A percentile compares a stretch with the other conserved stretches of the same genome.
These are phyloP conservation scores for Tenthredo scrophulariae DNA, from an alignment of 2,888 invertebrate genomes.

Conservation along the genomic window DNA sequence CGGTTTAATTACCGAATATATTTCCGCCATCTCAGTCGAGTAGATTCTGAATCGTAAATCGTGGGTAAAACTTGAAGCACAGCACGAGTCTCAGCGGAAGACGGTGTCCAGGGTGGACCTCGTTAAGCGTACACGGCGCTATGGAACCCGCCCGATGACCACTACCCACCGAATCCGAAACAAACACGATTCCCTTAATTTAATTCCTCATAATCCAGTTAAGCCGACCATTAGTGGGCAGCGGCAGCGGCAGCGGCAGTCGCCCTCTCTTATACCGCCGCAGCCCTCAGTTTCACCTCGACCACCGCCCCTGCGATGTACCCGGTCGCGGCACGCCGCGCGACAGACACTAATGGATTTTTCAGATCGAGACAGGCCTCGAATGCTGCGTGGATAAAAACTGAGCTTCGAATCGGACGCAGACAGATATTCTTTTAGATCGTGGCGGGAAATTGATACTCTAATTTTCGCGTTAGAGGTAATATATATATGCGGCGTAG, in stretches of 20 bases:
- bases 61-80: not conserved
- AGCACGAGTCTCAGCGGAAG: not conserved
- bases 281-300: slow-evolving; percentile 46
- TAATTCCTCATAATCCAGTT: slow-evolving; percentile 73
- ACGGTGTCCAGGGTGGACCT: slow-evolving; percentile 42
- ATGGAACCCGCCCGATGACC: slow-evolving; percentile 49
- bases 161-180: slow-evolving; percentile 61
- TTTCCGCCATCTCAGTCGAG: not conserved
- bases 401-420: slow-evolving; percentile 34
- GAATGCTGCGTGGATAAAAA: slow-evolving; percentile 63
- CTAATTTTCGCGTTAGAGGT: not conserved
- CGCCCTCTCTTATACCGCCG: slow-evolving; percentile 51
- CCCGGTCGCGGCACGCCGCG: slow-evolving; percentile 54
- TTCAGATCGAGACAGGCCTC: slow-evolving; percentile 72
- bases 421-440: not conserved
- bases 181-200: slow-evolving; percentile 71
- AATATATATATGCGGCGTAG: not conserved
- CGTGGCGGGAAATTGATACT: not conserved
- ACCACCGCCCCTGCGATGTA: slow-evolving; percentile 51
- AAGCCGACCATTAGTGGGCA: slow-evolving; percentile 71
- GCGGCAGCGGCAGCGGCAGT: slow-evolving; percentile 57
- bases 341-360: slow-evolving; percentile 72
- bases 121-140: slow-evolving; percentile 53
- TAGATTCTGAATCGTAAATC: slow-evolving; percentile 24
- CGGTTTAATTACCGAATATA: not conserved